Percentiles rank a stretch among this genome's conserved stretches.
Evolutionary conservation across 1,140 invertebrate species (phyloP).

Genomic region (Yoshiicerus persimilis): DNA sequence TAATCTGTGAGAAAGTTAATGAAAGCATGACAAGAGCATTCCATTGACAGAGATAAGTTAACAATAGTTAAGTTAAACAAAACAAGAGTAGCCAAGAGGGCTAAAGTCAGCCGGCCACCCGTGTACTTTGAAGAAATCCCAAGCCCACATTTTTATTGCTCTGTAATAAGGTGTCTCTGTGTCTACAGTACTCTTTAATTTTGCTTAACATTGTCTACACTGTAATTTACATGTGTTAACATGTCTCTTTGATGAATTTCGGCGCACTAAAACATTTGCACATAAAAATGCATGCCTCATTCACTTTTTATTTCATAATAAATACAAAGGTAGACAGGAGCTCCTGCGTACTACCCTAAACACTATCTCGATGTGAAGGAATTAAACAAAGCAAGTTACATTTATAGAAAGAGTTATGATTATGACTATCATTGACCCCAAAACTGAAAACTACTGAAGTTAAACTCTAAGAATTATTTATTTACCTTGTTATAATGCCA

Average conservation of each 20-base stretch:
- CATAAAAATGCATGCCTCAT: background rate
- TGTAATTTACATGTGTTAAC: background rate
- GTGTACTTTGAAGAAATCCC: background rate
- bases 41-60: background rate
- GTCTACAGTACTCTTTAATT: background rate
- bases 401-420: background rate
- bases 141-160: background rate
- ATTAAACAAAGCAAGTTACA: background rate
- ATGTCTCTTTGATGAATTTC: background rate
- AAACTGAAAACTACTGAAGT: background rate
- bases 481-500: background rate
- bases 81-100: background rate
- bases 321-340: background rate
- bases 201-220: background rate
- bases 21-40: constrained; percentile 3
- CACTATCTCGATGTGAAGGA: background rate
- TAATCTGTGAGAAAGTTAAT: constrained; percentile 7
- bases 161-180: background rate
- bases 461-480: background rate
- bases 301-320: background rate
- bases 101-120: background rate
- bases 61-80: background rate
- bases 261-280: background rate
- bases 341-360: background rate
- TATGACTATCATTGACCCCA: constrained; percentile 1